Evolutionary conservation across 1,140 invertebrate genomes (phyloP).

Genomic region (Lepeophtheirus salmonis): DNA sequence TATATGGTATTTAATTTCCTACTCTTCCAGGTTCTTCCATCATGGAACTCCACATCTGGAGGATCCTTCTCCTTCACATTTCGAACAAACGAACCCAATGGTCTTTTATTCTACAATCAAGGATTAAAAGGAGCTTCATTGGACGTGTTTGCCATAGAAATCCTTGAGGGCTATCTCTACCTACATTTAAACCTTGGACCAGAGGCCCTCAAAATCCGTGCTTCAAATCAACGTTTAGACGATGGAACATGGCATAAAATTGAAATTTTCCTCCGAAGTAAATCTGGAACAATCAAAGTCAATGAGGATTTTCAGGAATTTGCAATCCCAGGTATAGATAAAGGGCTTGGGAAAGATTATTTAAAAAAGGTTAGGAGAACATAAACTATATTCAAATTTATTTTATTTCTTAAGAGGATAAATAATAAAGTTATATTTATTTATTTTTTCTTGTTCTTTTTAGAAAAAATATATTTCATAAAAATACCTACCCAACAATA

Average conservation of each 20-base stretch:
- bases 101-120: conserved; percentile 75
- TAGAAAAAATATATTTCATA: too few relatives aligned
- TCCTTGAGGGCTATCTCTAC: conserved; percentile 78
- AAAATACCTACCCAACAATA: too few relatives aligned
- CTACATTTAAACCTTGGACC: conserved; percentile 76
- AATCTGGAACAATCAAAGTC: conserved; percentile 67
- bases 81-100: conserved; percentile 79
- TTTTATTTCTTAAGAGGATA: too few relatives aligned
- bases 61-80: conserved; percentile 81
- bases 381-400: too few relatives aligned
- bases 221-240: conserved; percentile 57
- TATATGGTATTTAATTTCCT: not conserved
- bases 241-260: conserved; percentile 84
- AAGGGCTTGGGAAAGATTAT: too few relatives aligned
- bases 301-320: conserved; percentile 76
- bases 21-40: conserved; percentile 47
- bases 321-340: conserved; percentile 59
- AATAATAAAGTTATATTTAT: too few relatives aligned
- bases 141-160: conserved; percentile 80
- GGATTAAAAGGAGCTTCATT: conserved; percentile 44
- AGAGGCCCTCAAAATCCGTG: conserved; percentile 63
- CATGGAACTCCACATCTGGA: conserved; percentile 64
- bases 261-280: conserved; percentile 49
- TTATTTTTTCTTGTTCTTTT: too few relatives aligned
- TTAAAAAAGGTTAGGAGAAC: too few relatives aligned